Evolutionary conservation across 2,113 vertebrate species (phyloP).

Genomic region (Columba livia): DNA sequence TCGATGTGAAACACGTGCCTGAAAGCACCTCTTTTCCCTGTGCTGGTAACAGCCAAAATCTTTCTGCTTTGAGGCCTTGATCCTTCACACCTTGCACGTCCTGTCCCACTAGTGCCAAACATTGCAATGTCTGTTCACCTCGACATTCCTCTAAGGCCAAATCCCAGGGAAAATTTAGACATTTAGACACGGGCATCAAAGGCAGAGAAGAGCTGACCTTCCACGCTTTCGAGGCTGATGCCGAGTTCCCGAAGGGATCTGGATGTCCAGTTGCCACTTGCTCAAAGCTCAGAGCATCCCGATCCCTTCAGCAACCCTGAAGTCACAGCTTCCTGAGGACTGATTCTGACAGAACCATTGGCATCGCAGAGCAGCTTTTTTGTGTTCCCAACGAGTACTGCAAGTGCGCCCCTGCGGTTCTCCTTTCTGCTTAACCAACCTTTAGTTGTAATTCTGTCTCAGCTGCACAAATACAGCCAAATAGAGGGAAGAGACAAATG

Average conservation of each 20-base stretch:
- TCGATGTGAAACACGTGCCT: neutral
- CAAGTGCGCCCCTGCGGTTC: neutral
- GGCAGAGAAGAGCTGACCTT: neutral
- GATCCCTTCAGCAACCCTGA: neutral
- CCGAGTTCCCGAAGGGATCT: neutral
- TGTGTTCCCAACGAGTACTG: neutral
- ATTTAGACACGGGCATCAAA: neutral
- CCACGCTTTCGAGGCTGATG: neutral
- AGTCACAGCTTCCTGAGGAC: neutral
- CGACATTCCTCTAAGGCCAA: neutral
- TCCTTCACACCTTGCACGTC: neutral
- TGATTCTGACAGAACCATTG: neutral
- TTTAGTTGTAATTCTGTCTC: neutral
- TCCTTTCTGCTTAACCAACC: neutral
- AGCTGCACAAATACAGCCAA: neutral
- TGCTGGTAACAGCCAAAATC: neutral
- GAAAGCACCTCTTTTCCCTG: neutral
- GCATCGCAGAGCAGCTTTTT: too few relatives aligned
- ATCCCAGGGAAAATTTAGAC: neutral
- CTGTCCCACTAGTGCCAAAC: neutral
- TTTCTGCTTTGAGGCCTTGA: neutral
- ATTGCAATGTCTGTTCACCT: neutral
- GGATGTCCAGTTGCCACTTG: neutral
- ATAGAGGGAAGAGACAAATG: neutral
- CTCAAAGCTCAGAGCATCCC: neutral